Conservation (phyloP, 1,140 invertebrate species). For the Drosophila bocqueti region DNA sequence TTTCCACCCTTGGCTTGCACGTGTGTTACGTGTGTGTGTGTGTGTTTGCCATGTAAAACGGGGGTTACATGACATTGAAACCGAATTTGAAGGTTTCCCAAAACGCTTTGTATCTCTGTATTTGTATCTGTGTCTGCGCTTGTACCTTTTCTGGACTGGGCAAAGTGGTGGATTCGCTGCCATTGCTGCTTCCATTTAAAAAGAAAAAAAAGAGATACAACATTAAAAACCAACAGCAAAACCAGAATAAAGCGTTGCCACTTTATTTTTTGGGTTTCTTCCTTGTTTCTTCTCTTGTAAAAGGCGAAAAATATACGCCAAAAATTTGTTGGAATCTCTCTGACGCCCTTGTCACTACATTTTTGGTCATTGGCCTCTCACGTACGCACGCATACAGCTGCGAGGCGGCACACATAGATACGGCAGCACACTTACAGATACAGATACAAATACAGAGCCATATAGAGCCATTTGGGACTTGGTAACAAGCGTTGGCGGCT, state of each 20-base stretch:
- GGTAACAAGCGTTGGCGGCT: conserved; percentile 41
- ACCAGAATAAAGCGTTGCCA: conserved; percentile 30
- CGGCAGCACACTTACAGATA: conserved; percentile 3
- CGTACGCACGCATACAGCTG: conserved; percentile 19
- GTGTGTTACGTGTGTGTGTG: neutral
- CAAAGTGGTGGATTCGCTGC: conserved; percentile 39
- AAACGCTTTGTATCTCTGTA: conserved; percentile 38
- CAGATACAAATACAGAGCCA: neutral
- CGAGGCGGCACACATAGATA: conserved; percentile 3
- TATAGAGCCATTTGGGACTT: conserved; percentile 51
- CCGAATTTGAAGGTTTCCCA: conserved; percentile 78
- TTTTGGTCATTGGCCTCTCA: conserved; percentile 57
- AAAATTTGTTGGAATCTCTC: conserved; percentile 44
- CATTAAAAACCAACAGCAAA: conserved; percentile 15
- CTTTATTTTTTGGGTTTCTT: conserved; percentile 15
- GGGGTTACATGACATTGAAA: conserved; percentile 84
- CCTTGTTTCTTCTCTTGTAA: conserved; percentile 26
- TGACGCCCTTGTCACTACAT: conserved; percentile 78
- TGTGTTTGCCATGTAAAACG: conserved; percentile 59
- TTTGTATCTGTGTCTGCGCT: conserved; percentile 4
- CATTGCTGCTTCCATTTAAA: neutral
- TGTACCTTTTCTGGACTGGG: conserved; percentile 17
- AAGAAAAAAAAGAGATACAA: conserved; percentile 1
- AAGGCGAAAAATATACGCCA: conserved; percentile 41
- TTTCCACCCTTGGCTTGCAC: conserved; percentile 14